These are phyloP conservation scores for Papilio polytes DNA, from an alignment of 1,140 invertebrate species.

Conservation along the genomic window DNA sequence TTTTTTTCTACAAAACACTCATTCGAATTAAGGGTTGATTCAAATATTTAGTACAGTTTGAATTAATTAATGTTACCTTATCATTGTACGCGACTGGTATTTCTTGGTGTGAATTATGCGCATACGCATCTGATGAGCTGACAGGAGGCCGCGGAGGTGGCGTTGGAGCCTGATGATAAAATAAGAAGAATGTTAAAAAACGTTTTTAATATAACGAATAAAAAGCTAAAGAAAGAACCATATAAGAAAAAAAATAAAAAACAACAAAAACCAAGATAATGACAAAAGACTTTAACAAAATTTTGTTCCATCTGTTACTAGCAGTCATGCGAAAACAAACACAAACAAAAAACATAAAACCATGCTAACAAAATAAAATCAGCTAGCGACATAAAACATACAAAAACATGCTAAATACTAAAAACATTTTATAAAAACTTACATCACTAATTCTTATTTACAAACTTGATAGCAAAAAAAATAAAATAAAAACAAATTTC, in stretches of 20 bases:
- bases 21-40: too few relatives aligned
- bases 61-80: slow-evolving; percentile 84
- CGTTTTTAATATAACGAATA: background rate
- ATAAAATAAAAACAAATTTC: too few relatives aligned
- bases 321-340: background rate
- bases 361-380: slow-evolving; percentile 4
- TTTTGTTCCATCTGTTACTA: background rate
- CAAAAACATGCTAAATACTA: background rate
- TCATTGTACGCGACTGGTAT: slow-evolving; percentile 95
- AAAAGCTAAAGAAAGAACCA: background rate
- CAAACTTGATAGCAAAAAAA: background rate
- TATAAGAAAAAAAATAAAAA: background rate
- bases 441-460: background rate
- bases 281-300: background rate
- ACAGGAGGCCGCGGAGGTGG: slow-evolving; percentile 83
- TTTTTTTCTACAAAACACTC: too few relatives aligned
- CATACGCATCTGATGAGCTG: slow-evolving; percentile 63
- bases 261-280: background rate
- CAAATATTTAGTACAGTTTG: too few relatives aligned
- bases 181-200: background rate
- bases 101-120: slow-evolving; percentile 85
- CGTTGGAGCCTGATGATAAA: slow-evolving; percentile 79
- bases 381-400: background rate
- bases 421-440: background rate
- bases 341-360: background rate